A percentile compares a stretch with the other conserved stretches of the same genome.
These are phyloP conservation scores for Bettongia penicillata DNA, from an alignment of 2,113 vertebrate genomes.

Conservation along the genomic window DNA sequence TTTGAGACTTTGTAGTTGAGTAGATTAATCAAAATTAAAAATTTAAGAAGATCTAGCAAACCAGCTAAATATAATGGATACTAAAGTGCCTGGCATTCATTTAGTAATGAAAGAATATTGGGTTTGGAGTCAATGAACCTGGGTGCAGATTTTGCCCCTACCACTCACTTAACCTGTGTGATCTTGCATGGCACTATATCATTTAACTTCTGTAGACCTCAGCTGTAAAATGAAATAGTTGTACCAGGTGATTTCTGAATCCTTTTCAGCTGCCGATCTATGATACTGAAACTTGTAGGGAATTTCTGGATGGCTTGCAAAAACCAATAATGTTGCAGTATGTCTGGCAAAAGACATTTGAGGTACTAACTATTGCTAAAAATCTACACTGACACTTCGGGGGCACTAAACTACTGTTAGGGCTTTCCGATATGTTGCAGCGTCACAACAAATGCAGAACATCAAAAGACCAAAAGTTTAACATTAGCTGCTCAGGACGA, in stretches of 20 bases:
- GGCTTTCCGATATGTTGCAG: background rate
- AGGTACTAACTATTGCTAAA: background rate
- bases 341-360: background rate
- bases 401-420: background rate
- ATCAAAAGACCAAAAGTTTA: background rate
- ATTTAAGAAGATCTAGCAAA: slow-evolving; percentile 45
- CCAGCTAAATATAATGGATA: slow-evolving; percentile 36
- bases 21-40: slow-evolving; percentile 47
- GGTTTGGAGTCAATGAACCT: background rate
- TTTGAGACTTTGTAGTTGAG: slow-evolving; percentile 20
- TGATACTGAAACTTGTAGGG: background rate
- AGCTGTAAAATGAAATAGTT: background rate
- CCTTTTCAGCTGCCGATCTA: background rate
- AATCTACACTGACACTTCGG: background rate
- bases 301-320: background rate
- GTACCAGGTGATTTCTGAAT: background rate
- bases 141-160: background rate
- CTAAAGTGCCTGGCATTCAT: slow-evolving; percentile 6
- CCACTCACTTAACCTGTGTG: background rate
- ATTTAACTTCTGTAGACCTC: background rate
- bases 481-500: background rate
- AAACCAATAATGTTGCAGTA: background rate
- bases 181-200: background rate
- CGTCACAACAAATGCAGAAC: background rate
- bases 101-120: background rate